These are phyloP conservation scores for Stratiomys singularior DNA, from an alignment of 2,888 invertebrate species.

Conservation along the genomic window DNA sequence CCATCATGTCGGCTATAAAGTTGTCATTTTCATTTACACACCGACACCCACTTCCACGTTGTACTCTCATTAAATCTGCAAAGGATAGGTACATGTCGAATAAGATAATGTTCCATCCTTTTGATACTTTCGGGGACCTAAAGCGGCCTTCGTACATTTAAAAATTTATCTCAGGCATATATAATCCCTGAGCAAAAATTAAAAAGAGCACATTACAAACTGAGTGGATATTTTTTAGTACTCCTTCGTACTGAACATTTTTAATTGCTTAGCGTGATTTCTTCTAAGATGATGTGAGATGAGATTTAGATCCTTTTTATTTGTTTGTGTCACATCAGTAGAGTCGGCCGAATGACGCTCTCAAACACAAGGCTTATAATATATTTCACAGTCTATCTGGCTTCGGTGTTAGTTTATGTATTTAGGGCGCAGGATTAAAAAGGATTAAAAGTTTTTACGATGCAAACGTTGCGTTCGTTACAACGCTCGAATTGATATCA, in stretches of 20 bases:
- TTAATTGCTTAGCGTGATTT: conserved; percentile 41
- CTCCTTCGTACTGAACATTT: conserved; percentile 3
- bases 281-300: not conserved
- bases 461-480: not conserved
- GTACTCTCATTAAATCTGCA: not conserved
- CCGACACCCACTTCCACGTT: too few species aligned
- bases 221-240: too few species aligned
- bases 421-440: conserved; percentile 3
- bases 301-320: too few species aligned
- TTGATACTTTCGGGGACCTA: not conserved
- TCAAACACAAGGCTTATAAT: too few species aligned
- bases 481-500: conserved; percentile 3
- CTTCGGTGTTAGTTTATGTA: conserved; percentile 23
- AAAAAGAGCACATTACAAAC: conserved; percentile 2
- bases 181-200: conserved; percentile 30
- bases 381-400: too few species aligned
- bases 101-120: not conserved
- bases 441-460: conserved; percentile 40
- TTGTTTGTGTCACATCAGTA: too few species aligned
- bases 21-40: conserved; percentile 20
- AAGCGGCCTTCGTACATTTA: not conserved
- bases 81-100: not conserved
- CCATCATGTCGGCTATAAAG: conserved; percentile 16
- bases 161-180: conserved; percentile 27
- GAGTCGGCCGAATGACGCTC: too few species aligned